These are phyloP conservation scores for Coenobita brevimanus DNA, from an alignment of 1,140 invertebrate species.

Conservation along the genomic window DNA sequence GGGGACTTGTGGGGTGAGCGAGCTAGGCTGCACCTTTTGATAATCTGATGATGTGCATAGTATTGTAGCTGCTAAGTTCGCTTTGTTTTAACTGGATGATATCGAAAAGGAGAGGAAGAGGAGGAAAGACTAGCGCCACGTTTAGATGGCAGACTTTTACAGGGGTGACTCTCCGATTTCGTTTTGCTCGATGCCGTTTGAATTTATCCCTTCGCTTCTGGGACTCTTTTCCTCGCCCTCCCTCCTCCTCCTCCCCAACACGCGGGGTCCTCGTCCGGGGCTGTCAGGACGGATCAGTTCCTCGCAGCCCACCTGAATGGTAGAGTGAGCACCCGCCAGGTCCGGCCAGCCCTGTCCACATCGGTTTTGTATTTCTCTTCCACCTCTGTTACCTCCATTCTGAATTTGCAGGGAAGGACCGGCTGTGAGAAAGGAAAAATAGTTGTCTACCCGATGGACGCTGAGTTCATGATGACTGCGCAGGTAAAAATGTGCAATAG, in stretches of 20 bases:
- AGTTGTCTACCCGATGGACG: too few species aligned
- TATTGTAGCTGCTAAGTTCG: too few species aligned
- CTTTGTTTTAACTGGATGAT: too few species aligned
- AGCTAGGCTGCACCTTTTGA: too few species aligned
- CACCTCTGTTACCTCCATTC: neutral
- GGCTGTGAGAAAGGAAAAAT: too few species aligned
- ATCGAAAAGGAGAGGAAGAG: too few species aligned
- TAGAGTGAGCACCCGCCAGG: slow-evolving; percentile 3
- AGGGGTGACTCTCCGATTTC: slow-evolving; percentile 15
- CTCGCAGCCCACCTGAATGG: slow-evolving; percentile 37
- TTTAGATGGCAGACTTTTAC: too few species aligned
- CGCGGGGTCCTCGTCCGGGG: slow-evolving; percentile 48
- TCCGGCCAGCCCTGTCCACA: neutral
- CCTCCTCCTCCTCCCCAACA: slow-evolving; percentile 22
- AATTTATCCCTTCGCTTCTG: slow-evolving; percentile 45
- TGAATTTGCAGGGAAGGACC: neutral
- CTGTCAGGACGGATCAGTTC: slow-evolving; percentile 51
- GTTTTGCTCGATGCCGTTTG: slow-evolving; percentile 49
- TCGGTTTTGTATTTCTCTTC: slow-evolving; percentile 12
- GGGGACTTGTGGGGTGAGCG: too few species aligned
- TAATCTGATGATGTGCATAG: too few species aligned
- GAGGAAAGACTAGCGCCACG: too few species aligned
- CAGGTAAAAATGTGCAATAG: too few species aligned
- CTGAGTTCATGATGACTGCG: too few species aligned
- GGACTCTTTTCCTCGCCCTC: neutral